A percentile compares a stretch with the other conserved stretches of the same genome.
These are phyloP conservation scores for Lonchura striata DNA, from an alignment of 2,113 vertebrate species.

Conservation along the genomic window DNA sequence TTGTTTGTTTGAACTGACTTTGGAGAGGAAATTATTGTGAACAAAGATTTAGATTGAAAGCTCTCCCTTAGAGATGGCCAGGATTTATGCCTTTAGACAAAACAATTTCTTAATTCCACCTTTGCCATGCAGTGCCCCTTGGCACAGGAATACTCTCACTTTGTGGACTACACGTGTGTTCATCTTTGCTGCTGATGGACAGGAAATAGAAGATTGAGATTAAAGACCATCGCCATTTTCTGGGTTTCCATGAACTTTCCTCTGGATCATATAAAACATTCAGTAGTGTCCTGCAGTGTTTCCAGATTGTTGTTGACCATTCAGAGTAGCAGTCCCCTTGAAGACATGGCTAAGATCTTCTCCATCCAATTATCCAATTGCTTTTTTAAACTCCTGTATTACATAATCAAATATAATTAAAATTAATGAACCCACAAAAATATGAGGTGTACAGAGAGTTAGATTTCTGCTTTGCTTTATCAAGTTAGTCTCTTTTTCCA, in stretches of 20 bases:
- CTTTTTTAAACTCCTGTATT: background rate
- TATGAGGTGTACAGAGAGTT: fast-evolving
- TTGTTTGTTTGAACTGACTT: background rate
- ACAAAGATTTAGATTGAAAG: background rate
- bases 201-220: background rate
- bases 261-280: background rate
- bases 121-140: background rate
- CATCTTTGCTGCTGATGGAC: background rate
- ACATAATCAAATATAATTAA: background rate
- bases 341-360: background rate
- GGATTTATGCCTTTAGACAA: background rate
- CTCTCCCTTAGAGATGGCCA: background rate
- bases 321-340: background rate
- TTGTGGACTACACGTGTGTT: background rate
- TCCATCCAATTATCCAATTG: background rate
- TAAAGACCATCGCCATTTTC: background rate
- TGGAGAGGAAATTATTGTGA: background rate
- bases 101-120: background rate
- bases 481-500: background rate
- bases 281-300: background rate
- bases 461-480: background rate
- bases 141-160: background rate
- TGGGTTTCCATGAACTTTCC: background rate
- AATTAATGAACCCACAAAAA: background rate
- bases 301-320: background rate